Evolutionary conservation across 2,113 vertebrate genomes (phyloP), one percentile per base, ranked within the genome.

Genomic region (Bubo scandiacus): DNA sequence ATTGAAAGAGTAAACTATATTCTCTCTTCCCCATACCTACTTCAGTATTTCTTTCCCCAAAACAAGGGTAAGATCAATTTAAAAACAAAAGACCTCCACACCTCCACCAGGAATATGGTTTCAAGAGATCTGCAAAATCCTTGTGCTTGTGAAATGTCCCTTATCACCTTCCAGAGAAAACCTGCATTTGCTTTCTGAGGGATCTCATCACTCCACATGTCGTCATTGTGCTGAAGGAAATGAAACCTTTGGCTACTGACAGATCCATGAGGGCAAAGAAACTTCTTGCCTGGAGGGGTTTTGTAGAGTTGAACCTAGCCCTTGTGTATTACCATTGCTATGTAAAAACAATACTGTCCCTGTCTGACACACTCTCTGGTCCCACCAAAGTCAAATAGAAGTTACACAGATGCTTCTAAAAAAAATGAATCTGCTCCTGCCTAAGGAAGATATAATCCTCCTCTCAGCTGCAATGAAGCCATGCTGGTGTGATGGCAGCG

Each of bases 161-260:
- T 58, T 74, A 49, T 61, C 70, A 82, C 58, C 91, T 94, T 63
- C 15, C 49, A 52, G 40, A 25, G 23, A n/a, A 57, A 92, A n/a
- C 13, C 43, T 73, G 7, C 4, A 4, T 68, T 81, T 38, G 16
- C 29, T 40, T 70, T 61, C 68, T 42, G 88, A 95, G 54, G 43
- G 83, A 75, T 74, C 77, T 58, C 32, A 2, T 96, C 92, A 91
- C 81, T 95, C 95, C 54, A 12, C 86, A 58, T 54, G 20, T 82
- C 0, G 0, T 58, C 71, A 85, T 54, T 85, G 74, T 10, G 7
- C 66, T 2, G 40, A 54, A 78, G 38, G 38, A 89, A 80, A 94
- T 61, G 10, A 92, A 92, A 85, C 16, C 38, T n/a, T 9, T 0
- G 4, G 23, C 78, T 80, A 14, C 70, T 91, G 95, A 96, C 92